A percentile compares a stretch with the other conserved stretches of the same genome.
Conservation (phyloP, 2,888 invertebrate species). For the Crossocerus cetratus region DNA sequence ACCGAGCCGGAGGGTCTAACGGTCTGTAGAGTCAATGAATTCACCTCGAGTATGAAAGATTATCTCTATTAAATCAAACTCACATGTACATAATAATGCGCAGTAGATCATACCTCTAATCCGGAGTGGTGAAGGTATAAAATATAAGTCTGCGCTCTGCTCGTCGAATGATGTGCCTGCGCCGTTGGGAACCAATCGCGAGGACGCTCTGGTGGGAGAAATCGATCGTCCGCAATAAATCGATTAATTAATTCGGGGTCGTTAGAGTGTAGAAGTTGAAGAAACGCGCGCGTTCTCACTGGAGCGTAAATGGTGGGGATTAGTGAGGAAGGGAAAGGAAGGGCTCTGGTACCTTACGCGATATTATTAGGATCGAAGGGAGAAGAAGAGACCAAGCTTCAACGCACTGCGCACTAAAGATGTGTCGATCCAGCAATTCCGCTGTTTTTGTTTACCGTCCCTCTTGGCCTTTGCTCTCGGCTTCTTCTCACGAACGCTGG, state of each 20-base stretch:
- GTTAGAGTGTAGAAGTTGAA: constrained; percentile 28
- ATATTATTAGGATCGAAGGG: constrained; percentile 34
- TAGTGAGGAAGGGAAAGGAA: constrained; percentile 8
- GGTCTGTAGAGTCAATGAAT: constrained; percentile 28
- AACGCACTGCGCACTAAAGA: not conserved
- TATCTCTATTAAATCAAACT: constrained; percentile 61
- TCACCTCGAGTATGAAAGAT: constrained; percentile 54
- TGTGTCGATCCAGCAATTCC: not conserved
- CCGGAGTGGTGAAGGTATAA: constrained; percentile 58
- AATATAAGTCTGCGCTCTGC: constrained; percentile 57
- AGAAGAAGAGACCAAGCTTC: constrained; percentile 21
- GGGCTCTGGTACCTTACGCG: constrained; percentile 18
- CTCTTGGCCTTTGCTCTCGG: constrained; percentile 22
- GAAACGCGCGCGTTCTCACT: constrained; percentile 21
- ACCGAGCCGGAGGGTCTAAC: no score
- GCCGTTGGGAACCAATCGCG: constrained; percentile 34
- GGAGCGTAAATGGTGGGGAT: constrained; percentile 24
- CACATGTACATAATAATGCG: constrained; percentile 59
- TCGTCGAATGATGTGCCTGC: constrained; percentile 27
- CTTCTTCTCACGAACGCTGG: constrained; percentile 36
- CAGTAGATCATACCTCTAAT: constrained; percentile 54
- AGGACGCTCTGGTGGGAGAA: constrained; percentile 18
- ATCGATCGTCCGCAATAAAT: constrained; percentile 39
- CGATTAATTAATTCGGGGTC: constrained; percentile 37
- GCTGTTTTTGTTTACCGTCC: not conserved